Evolutionary conservation across 2,113 vertebrate genomes (phyloP), one percentile per base, ranked within the genome.

Genomic region (Varanus komodoensis): DNA sequence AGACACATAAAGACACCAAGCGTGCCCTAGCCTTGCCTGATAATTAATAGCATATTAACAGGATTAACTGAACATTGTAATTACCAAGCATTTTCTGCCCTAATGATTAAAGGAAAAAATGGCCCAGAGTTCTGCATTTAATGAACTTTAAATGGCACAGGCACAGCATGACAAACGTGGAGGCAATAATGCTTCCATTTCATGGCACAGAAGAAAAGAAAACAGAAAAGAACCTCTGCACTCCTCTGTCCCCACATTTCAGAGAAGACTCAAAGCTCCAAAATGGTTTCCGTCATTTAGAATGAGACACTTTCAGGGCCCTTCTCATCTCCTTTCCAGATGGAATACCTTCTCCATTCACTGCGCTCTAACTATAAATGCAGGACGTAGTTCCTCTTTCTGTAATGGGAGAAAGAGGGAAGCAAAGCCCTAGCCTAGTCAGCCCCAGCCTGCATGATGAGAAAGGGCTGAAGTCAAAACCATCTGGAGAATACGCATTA

Each of bases 61-160:
- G 12, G 6, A 89, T 91, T 91, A 84, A 67, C 8, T 77, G 34
- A 92, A 81, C 38, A 81, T 71, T 81, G 67, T 81, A 90, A 90
- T 86, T 90, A 86, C 25, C 87, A 15, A 91, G 2, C 4, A 23
- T 52, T 88, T 64, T 73, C 1, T 32, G 90, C 0, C 0, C 73
- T 69, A 73, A 67, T 11, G 92, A 29, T 67, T 89, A 67, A n/a
- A 94, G 92, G 67, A 7, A 54, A 73, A 57, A 73, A 71, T 57
- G 79, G 15, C n/a, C 2, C 5, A 81, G 29, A 86, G 29, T 89
- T 80, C 67, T 50, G 90, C 14, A 92, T 0, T 91, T 89, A 80
- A 78, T 75, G 1, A 6, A 83, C 17, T 0, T 88, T 17, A 75
- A 92, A 93, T 8, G 0, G 4, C 15, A 71, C 17, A 0, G 0